These are phyloP conservation scores for Solenodon paradoxus DNA, from an alignment of 2,113 vertebrate genomes.

Conservation along the genomic window DNA sequence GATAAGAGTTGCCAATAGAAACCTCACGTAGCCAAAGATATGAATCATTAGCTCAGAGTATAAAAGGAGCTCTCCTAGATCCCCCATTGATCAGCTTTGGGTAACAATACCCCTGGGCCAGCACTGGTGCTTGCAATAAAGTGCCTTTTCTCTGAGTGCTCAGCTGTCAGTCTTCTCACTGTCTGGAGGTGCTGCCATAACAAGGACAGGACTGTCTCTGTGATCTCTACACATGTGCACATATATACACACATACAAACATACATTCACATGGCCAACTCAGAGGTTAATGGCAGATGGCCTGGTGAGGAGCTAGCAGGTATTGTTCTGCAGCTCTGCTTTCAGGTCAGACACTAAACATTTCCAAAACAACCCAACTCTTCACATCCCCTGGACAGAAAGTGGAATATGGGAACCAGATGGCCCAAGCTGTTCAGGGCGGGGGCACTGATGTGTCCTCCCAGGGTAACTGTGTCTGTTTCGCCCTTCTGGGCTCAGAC, in stretches of 20 bases:
- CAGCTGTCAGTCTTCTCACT: too few relatives aligned
- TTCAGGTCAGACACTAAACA: neutral
- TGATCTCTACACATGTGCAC: neutral
- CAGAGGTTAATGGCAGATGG: neutral
- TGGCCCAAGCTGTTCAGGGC: neutral
- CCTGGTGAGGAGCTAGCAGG: neutral
- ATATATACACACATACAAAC: neutral
- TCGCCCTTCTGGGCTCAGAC: neutral
- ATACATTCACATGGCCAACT: neutral
- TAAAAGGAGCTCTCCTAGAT: too few relatives aligned
- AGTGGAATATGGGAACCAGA: neutral
- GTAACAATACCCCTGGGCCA: too few relatives aligned
- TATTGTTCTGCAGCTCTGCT: neutral
- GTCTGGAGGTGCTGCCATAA: too few relatives aligned
- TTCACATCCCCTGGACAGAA: neutral
- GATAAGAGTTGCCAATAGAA: too few relatives aligned
- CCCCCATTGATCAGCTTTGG: too few relatives aligned
- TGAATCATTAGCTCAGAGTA: too few relatives aligned
- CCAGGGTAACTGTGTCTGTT: neutral
- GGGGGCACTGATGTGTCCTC: neutral
- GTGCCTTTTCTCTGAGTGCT: too few relatives aligned
- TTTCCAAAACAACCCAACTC: neutral
- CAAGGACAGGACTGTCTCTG: neutral
- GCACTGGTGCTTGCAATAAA: too few relatives aligned
- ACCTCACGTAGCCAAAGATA: too few relatives aligned